Evolutionary conservation across 2,113 vertebrate species (phyloP).

Genomic region (Pionites leucogaster): DNA sequence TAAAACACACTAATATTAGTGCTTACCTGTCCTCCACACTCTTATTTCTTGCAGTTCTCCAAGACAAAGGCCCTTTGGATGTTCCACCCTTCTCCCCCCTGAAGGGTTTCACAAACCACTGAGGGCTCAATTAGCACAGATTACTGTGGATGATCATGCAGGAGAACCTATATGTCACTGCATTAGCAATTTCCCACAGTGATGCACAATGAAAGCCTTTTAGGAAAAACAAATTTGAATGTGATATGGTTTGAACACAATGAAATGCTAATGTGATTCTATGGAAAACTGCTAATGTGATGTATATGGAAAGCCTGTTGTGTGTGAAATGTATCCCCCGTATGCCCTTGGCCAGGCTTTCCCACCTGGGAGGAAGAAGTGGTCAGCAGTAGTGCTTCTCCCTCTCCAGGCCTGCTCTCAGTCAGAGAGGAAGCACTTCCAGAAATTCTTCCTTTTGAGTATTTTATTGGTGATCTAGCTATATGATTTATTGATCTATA

Average conservation of each 20-base stretch:
- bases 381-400: not conserved
- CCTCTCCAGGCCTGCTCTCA: not conserved
- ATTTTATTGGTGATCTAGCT: not conserved
- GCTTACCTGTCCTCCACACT: not conserved
- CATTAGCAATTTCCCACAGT: conserved; percentile 67
- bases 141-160: conserved; percentile 18
- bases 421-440: not conserved
- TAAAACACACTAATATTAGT: not conserved
- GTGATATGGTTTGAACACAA: conserved; percentile 21
- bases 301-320: not conserved
- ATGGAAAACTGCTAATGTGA: conserved; percentile 21
- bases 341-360: not conserved
- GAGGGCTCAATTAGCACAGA: conserved; percentile 32
- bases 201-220: conserved; percentile 64
- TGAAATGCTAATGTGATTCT: conserved; percentile 49
- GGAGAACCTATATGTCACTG: conserved; percentile 55
- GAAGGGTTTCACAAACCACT: not conserved
- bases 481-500: not conserved
- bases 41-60: not conserved
- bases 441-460: not conserved
- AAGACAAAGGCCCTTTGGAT: not conserved
- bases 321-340: not conserved
- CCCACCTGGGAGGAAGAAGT: not conserved
- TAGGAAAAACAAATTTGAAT: conserved; percentile 59
- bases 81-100: not conserved